Conservation (phyloP, 2,797 vertebrate species). For the Rousettus madagascariensis region DNA sequence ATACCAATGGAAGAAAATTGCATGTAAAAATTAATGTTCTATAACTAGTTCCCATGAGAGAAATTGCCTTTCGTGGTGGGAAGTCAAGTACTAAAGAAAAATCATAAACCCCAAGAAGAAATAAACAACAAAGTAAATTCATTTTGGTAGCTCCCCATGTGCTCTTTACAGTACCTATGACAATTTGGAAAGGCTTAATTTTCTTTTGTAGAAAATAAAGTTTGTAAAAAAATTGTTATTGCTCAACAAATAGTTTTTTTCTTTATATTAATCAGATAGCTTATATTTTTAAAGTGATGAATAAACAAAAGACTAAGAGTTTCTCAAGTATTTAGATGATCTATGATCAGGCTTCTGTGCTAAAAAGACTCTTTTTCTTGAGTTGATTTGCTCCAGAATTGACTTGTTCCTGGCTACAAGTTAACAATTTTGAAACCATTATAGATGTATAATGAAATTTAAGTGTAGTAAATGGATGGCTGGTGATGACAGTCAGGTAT, state of each 20-base stretch:
- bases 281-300: not conserved
- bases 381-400: not conserved
- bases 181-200: not conserved
- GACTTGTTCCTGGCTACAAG: not conserved
- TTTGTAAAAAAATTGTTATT: not conserved
- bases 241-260: not conserved
- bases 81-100: constrained; percentile 21
- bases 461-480: not conserved
- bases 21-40: constrained; percentile 29
- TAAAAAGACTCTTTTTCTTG: not conserved
- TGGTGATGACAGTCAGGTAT: not conserved
- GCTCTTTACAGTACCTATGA: not conserved
- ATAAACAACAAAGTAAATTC: not conserved
- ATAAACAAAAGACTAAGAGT: not conserved
- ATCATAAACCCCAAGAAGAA: not conserved
- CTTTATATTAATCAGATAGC: not conserved
- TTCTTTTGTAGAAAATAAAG: not conserved
- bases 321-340: not conserved
- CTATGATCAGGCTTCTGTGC: not conserved
- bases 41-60: not conserved
- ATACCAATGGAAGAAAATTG: not conserved
- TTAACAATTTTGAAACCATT: not conserved
- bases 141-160: not conserved
- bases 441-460: not conserved
- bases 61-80: not conserved